Evolutionary conservation across 1,140 invertebrate species (phyloP), one percentile per base, ranked within the genome.

Genomic region (Carposina sasakii): DNA sequence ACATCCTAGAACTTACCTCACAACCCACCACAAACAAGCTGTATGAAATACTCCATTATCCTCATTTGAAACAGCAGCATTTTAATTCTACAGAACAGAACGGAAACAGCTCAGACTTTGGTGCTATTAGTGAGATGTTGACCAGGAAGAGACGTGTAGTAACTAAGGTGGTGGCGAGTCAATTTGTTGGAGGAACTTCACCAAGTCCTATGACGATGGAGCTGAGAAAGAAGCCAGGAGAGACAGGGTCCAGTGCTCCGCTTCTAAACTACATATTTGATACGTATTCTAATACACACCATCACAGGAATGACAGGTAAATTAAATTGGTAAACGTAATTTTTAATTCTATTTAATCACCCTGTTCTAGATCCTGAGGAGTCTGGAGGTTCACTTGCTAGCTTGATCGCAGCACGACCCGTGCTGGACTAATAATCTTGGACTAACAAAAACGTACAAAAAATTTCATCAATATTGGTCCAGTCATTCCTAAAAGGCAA

Each of bases 221-320:
- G 40, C 71, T 70, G 26, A 62, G 66, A 49, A 44, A 64, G 15
- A 81, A 76, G 44, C 63, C 67, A 13, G 76, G 72, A 8, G 81
- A 81, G 39, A 64, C 73, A 1, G 79, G 81, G 1, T 84, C 79
- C 16, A 81, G 71, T 43, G 74, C 79, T 0, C 79, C 79, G 13
- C 54, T 84, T 8, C 62, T 84, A n/a, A 84, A 84, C 54, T 84
- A 84, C 51, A 84, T 84, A 56, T 84, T 84, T 57, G 79, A 84
- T 56, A 74, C 79, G 1, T 81, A 81, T 59, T 75, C 79, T 8
- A 84, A 77, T 53, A 72, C 79, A 31, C 79, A 83, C 57, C 71
- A 83, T 10, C 79, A 83, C 39, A 74, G 71, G 44, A 81, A 83
- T 61, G 76, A 77, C 13, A 81, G 70, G 76, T 83, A 61, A 75